Evolutionary conservation across 2,113 vertebrate species (phyloP), one percentile per base, ranked within the genome.

Genomic region (Elaphurus davidianus): DNA sequence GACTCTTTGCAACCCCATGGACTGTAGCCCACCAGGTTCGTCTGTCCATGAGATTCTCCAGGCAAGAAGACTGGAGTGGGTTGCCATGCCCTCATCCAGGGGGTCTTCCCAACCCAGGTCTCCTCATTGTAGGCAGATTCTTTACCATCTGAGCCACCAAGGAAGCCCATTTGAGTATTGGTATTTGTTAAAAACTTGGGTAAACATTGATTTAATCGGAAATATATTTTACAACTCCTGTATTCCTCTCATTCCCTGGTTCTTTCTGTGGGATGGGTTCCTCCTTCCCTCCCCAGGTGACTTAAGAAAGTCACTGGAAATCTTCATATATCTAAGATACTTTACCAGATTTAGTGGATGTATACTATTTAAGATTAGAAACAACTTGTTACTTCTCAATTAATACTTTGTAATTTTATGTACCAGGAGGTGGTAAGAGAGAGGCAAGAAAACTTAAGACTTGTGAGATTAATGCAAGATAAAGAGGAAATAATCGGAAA

Each of bases 401-500:
- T 98, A 96, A 98, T 96, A 67, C 67, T 94, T 90, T 93, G 36
- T 93, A 76, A 96, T 97, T 98, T 47, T 96, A 97, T 55, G 50
- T 98, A 97, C 78, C 98, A 99, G 99, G 99, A 99, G 95, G 98
- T 99, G 97, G 97, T 99, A 90, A 98, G 98, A 92, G 99, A 99
- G 99, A 99, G 98, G 60, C 99, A 99, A 98, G 99, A 99, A 99
- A 99, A 99, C 90, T 88, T 82, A 25, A 99, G 99, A 98, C 98
- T 99, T 98, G 87, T 99, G 97, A 99, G 99, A 97, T 97, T 99
- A 95, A 98, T 99, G 7, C 99, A 99, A 98, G 99, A 99, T 97
- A 99, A 99, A 99, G 99, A 99, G 19, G 99, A 99, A 90, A 98
- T 99, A 98, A 99, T 99, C 57, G 98, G 98, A 92, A 99, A 99